Base-by-base conservation (phyloP, 1,140 invertebrate genomes). In the Nilaparvata lugens region DNA sequence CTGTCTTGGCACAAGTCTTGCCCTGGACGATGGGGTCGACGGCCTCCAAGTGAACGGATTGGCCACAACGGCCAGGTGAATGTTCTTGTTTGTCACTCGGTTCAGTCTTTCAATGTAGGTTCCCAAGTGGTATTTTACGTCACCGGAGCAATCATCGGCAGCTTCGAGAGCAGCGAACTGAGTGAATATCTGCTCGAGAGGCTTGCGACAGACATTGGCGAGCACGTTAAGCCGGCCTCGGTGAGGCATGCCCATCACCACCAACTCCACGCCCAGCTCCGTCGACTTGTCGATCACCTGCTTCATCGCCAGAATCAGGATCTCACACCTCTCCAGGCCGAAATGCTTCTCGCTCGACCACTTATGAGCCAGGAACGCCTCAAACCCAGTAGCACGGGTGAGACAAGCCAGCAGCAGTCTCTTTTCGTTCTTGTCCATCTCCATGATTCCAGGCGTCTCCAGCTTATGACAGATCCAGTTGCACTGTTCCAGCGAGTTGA, bases 231-330 rank as follows among this genome's bases (percentile, higher is more conserved):
- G 79, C 67, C 97, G 87, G 62, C 97, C 97, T 78, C 95, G 86
- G 78, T 99, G 97, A 13, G 97, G 95, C 96, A 99, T 99, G 68
- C 96, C 96, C 87, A 99, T 97, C 14, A 98, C 90, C 65, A 99
- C 88, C 19, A 93, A 98, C 74, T 99, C 97, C 2, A 98, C 94
- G 11, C 97, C 97, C 24, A 93, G 76, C 65, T 92, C 87, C 9
- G 94, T 98, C 14, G 94, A 97, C 56, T 87, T 87, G 75, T 99
- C 97, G 68, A 99, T 98, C 25, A 99, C 86, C 72, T 95, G 89
- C 76, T n/a, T 99, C 87, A 99, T 93, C 1, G 93, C 93, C 2
- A 97, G 96, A 63, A 99, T 98, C 52, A 99, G 78, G 67, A 98
- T 97, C 81, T 99, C 97, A 76, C 95, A 96, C 48, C 97, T 97